Base-by-base conservation (phyloP, 2,888 invertebrate genomes). In the Norana najaformis region DNA sequence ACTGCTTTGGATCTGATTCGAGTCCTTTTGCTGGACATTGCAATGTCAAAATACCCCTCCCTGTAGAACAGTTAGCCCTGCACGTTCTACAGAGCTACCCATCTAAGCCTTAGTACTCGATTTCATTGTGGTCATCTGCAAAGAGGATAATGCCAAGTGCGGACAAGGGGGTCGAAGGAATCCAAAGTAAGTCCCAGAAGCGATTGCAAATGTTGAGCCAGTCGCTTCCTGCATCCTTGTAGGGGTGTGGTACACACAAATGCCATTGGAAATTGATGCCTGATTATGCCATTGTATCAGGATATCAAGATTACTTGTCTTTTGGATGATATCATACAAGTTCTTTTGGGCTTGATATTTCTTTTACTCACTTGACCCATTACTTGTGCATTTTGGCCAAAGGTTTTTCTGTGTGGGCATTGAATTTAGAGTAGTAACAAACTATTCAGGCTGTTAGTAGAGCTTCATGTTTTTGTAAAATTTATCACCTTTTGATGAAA, bases 371-470 rank as follows among this genome's bases (percentile, higher is more conserved):
- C 8, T 69, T 47, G 23, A 23, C 47, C 47, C 2, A 23, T 23
- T 20, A n/a, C 30, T 69, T 69, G n/a, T 69, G 11, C n/a, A 69
- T 69, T 69, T 30, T 69, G 69, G n/a, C 69, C 30, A n/a, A 47
- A 47, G 20, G 14, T 30, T 23, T 30, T 69, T n/a, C n/a, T 69
- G 30, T 69, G 30, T 30, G n/a, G 69, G 69, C n/a, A 69, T 69
- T n/a, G 69, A n/a, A n/a, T n/a, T 69, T 69, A 69, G n/a, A 69
- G n/a, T n/a, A 69, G 69, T n/a, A n/a, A 69, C 69, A 69, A 69
- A n/a, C n/a, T 69, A n/a, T n/a, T 69, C 69, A 69, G n/a, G 69
- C 69, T n/a, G 30, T n/a, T 69, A 13, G 11, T 69, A n/a, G n/a
- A 69, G 8, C 69, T 30, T n/a, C n/a, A 69, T n/a, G 30, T 53